Conservation (phyloP, 2,797 vertebrate genomes). For the Pristis pectinata region DNA sequence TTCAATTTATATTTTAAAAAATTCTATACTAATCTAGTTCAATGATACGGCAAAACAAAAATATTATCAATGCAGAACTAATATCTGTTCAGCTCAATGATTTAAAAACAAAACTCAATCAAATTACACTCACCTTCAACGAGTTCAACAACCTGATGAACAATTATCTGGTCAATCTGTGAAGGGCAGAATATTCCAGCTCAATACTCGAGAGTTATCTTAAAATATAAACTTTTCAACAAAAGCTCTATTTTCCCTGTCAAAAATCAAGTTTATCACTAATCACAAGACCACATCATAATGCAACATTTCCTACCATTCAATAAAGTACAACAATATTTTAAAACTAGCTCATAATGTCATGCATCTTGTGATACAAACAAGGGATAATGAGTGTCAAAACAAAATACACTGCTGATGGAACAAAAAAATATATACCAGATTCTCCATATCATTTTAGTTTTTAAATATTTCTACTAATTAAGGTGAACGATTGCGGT, state of each 20-base stretch:
- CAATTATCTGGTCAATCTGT: conserved; percentile 80
- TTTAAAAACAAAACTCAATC: not conserved
- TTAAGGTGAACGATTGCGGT: not conserved
- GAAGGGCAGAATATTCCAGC: conserved; percentile 40
- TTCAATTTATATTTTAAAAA: not conserved
- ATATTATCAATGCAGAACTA: not conserved
- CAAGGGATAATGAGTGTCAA: not conserved
- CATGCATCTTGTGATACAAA: not conserved
- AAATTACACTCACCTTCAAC: conserved; percentile 68
- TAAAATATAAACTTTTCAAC: not conserved
- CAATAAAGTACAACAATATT: not conserved
- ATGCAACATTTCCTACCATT: not conserved
- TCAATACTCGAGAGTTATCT: not conserved
- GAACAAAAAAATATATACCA: not conserved
- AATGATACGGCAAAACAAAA: not conserved
- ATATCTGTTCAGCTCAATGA: not conserved
- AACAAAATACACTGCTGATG: not conserved
- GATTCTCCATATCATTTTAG: not conserved
- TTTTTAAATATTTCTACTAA: not conserved
- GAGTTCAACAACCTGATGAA: conserved; percentile 85
- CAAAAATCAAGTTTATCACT: not conserved
- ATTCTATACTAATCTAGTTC: not conserved
- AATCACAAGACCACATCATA: not conserved
- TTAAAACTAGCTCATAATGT: not conserved
- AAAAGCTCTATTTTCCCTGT: not conserved